Evolutionary conservation across 1,140 invertebrate genomes (phyloP), one percentile per base, ranked within the genome.

Genomic region (Drosophila pectinifera): DNA sequence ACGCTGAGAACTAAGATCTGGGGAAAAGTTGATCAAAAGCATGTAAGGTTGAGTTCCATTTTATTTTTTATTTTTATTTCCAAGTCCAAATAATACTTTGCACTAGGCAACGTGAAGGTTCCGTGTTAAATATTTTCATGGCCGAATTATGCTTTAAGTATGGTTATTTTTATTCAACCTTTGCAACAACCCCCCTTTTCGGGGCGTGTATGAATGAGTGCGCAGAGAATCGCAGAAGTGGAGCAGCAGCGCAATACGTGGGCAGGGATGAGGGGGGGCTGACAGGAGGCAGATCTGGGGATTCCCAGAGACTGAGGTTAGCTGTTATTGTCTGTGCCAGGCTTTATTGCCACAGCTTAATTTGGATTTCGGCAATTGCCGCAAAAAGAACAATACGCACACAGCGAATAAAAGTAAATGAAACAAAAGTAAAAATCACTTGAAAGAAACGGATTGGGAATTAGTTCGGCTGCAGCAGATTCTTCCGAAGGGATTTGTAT

Each of bases 291-390:
- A 6, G 14, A 6, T 20, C 43, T 28, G 31, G 34, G 26, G 31
- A 28, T 36, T 59, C 42, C 20, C 36, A 42, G 20, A 26, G 53
- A 34, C 42, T 24, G 54, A 31, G 55, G 56, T 62, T 62, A 48
- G 51, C 38, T 64, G 13, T 53, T 75, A 67, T 75, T 74, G 69
- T 62, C 58, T 46, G 18, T 28, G 72, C 45, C 54, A 48, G 42
- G 55, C 63, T 82, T 82, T 82, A 82, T 69, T 57, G 58, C 74
- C 70, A 24, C 63, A 74, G 63, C 62, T 83, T 82, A 64, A 70
- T 81, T 81, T 65, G 67, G 56, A 62, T 61, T 76, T 73, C 41
- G 61, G 64, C 65, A 76, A 76, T 76, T 57, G 72, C 59, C 73
- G 38, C 59, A 45, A 36, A 54, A 74, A 54, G 46, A 53, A 61